Evolutionary conservation across 2,888 invertebrate genomes (phyloP).

Genomic region (Schizotus pectinicornis): DNA sequence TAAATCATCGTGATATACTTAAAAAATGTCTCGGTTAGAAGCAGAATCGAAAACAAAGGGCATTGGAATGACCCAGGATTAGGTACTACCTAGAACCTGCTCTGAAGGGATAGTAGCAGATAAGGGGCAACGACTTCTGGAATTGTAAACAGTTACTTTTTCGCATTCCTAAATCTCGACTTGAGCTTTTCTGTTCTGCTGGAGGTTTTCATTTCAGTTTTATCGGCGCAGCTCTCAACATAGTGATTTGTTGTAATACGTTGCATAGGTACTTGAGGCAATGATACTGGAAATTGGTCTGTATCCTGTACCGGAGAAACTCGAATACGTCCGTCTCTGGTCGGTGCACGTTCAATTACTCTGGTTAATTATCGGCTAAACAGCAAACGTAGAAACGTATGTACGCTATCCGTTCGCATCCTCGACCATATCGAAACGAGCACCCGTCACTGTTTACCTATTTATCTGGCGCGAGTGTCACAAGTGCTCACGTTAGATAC

Average conservation of each 20-base stretch:
- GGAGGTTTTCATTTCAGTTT: too few species aligned
- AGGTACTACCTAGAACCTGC: too few species aligned
- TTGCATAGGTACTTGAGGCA: conserved; percentile 51
- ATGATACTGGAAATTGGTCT: conserved; percentile 44
- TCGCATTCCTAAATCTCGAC: too few species aligned
- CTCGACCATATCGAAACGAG: conserved; percentile 32
- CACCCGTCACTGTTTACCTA: conserved; percentile 34
- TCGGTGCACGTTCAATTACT: conserved; percentile 53
- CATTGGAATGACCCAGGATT: too few species aligned
- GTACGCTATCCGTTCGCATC: conserved; percentile 48
- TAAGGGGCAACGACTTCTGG: too few species aligned
- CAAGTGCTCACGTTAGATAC: conserved; percentile 8
- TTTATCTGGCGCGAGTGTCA: conserved; percentile 33
- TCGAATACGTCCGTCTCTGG: conserved; percentile 37
- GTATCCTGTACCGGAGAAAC: conserved; percentile 37
- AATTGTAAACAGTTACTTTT: too few species aligned
- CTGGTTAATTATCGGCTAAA: conserved; percentile 54
- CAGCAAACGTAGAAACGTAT: too few species aligned
- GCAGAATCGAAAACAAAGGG: too few species aligned
- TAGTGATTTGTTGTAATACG: conserved; percentile 43
- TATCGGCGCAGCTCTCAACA: not conserved
- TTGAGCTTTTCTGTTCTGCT: too few species aligned
- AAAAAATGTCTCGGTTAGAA: too few species aligned
- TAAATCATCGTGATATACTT: too few species aligned
- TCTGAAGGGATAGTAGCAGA: too few species aligned